Evolutionary conservation across 2,888 invertebrate genomes (phyloP), one percentile per base, ranked within the genome.

Genomic region (Troides helena): DNA sequence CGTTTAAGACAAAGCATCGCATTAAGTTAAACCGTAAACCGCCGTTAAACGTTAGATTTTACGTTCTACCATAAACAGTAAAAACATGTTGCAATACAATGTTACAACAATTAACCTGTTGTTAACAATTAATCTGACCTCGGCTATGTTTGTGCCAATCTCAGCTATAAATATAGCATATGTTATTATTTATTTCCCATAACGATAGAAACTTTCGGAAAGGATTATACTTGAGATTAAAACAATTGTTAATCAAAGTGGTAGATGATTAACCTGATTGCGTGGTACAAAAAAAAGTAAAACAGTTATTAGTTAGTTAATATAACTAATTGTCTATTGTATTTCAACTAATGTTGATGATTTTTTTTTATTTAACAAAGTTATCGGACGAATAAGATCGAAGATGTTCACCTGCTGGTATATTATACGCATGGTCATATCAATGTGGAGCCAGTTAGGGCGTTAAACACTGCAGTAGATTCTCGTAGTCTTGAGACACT

Each of bases 41-140:
- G 30, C 2, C 17, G 25, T 25, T 53, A 63, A 53, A 53, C 53
- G 50, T 18, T 21, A 36, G n/a, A 39, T 60, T 60, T 60, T 60
- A 60, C 25, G 18, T 60, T 50, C 10, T n/a, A 30, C 60, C 23
- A 66, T 66, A 65, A 65, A 60, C 66, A 66, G 60, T 57, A 18
- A 67, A 61, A 60, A 60, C 25, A 60, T 43, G n/a, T 57, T 65
- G 17, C 58, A 58, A 18, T 23, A 58, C 43, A 46, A 17, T 50
- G 50, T 50, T 56, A 67, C 62, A 67, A 60, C 57, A 62, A 21
- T 43, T 57, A 46, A 61, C 30, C 39, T 62, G 43, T 57, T 8
- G 10, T 50, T 62, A 17, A 50, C 50, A 50, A 50, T 50, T 50
- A 50, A 50, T 18, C 17, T 14, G 62, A 62, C 67, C 67, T 67